Conservation (phyloP, 1,140 invertebrate species). For the Bathynomus jamesi region DNA sequence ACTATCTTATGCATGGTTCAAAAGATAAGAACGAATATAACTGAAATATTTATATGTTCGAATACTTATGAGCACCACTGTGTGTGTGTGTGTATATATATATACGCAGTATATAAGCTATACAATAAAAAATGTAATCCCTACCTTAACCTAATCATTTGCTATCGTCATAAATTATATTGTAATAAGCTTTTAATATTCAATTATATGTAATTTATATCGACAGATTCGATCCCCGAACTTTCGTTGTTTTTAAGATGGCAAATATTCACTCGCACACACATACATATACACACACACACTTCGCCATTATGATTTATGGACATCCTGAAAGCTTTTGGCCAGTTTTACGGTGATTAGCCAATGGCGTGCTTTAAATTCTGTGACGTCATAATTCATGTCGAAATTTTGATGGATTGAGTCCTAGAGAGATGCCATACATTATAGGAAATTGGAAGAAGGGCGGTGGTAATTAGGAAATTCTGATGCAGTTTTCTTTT, state of each 20-base stretch:
- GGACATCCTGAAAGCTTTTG: not conserved
- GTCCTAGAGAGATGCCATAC: not conserved
- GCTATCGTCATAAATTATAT: not conserved
- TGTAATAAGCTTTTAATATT: not conserved
- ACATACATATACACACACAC: not conserved
- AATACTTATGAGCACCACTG: too few species aligned
- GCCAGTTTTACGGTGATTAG: not conserved
- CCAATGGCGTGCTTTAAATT: not conserved
- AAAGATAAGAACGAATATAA: too few species aligned
- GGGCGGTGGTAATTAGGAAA: too few species aligned
- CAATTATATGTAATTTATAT: not conserved
- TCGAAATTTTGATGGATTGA: not conserved
- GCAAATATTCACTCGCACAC: constrained; percentile 1
- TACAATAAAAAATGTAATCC: too few species aligned
- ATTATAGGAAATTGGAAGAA: not conserved
- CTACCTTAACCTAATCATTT: too few species aligned
- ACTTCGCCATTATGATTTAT: not conserved
- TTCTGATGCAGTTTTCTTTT: too few species aligned
- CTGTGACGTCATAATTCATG: not conserved
- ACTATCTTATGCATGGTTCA: too few species aligned
- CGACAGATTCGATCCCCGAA: not conserved
- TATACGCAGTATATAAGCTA: too few species aligned
- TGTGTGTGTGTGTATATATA: too few species aligned
- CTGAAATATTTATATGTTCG: too few species aligned
- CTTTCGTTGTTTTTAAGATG: not conserved